Evolutionary conservation across 2,888 invertebrate species (phyloP).

Genomic region (Nebria salina): DNA sequence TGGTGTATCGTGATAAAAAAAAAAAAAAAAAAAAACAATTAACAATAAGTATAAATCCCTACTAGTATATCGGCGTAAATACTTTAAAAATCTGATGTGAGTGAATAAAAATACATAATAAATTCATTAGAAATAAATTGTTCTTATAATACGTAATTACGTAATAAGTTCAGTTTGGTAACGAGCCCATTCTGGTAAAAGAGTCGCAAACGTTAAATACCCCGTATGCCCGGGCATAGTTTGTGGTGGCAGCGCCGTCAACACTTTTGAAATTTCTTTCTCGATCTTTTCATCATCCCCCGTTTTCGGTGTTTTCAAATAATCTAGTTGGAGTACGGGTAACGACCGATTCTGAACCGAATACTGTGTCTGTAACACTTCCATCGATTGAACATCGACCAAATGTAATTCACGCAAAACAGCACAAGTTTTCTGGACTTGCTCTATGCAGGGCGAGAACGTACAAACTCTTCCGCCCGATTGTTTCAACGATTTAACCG

Average conservation of each 20-base stretch:
- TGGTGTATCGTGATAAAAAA: too few relatives aligned
- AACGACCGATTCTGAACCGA: conserved; percentile 75
- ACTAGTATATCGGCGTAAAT: too few relatives aligned
- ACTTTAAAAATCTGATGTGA: too few relatives aligned
- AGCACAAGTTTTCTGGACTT: conserved; percentile 90
- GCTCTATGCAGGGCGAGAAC: conserved; percentile 99
- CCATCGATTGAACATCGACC: conserved; percentile 85
- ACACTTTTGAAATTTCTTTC: conserved; percentile 55
- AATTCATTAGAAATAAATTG: too few relatives aligned
- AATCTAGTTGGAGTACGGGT: conserved; percentile 75
- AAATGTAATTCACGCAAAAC: conserved; percentile 79
- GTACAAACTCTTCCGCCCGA: conserved; percentile 94
- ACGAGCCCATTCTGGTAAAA: conserved; percentile 73
- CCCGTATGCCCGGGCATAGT: conserved; percentile 94
- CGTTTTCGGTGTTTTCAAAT: conserved; percentile 65
- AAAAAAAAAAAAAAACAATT: too few relatives aligned
- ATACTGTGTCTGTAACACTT: conserved; percentile 84
- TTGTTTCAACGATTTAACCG: conserved; percentile 77
- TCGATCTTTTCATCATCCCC: conserved; percentile 56
- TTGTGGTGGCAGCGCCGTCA: conserved; percentile 76
- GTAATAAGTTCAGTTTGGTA: conserved; percentile 50
- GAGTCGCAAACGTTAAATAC: conserved; percentile 92
- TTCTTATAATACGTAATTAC: too few relatives aligned
- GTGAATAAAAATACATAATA: too few relatives aligned
- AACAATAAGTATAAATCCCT: too few relatives aligned